Base-by-base conservation (phyloP, 2,113 vertebrate genomes). In the Pterocles burchelli region DNA sequence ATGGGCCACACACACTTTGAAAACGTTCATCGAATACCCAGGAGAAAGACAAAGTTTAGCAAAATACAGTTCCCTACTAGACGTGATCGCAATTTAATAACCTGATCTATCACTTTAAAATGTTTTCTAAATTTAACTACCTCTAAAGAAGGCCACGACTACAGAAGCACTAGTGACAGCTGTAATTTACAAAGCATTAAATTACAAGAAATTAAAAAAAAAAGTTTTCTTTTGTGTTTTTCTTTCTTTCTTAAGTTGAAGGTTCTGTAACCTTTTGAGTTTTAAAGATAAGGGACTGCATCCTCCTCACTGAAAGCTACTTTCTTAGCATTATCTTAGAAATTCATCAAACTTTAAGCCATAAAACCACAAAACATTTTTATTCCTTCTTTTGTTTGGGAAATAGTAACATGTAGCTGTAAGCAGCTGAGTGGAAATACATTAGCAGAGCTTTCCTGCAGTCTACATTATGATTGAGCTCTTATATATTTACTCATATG, bases 391-490 rank as follows among this genome's bases (percentile, higher is more conserved):
- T 94, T 89, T 31, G 31, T 9, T 72, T 93, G 62, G 78, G 49
- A 68, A 93, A 82, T 29, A 59, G 62, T 82, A 88, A 57, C 52
- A 34, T 13, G 29, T 21, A 87, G 43, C 80, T 89, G 57, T 41
- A 88, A 85, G 90, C 52, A 88, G 52, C 48, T 57, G 61, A 93
- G 77, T 82, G 62, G 57, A 88, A 91, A 88, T 19, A 65, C 81
- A 85, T 96, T 72, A 94, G 33, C 49, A 88, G 29, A 94, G 70
- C 34, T 33, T 63, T 91, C 70, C 87, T 75, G 57, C 52, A 94
- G 41, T 72, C 71, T 38, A 51, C 57, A 41, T 78, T 34, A 63
- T 17, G 48, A 52, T 3, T 86, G 76, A 94, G 57, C 33, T 93
- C 70, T 85, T 57, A 75, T 11, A 26, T 57, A 88, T 85, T 91